Conservation (phyloP, 2,888 invertebrate genomes). For the Nycteola revayana region DNA sequence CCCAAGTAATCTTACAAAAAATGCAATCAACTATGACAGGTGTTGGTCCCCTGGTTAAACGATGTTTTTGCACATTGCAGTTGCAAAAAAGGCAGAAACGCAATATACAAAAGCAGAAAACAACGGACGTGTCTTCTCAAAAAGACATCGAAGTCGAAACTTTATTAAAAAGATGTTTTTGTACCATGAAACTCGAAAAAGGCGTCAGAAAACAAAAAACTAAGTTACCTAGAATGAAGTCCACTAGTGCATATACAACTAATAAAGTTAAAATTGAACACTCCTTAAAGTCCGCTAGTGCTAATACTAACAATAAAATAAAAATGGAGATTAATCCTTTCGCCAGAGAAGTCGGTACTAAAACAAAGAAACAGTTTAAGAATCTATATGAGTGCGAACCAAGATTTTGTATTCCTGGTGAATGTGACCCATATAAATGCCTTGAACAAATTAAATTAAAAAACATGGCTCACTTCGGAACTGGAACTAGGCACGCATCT, state of each 20-base stretch:
- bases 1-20: neutral
- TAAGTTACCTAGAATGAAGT: too few relatives aligned
- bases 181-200: constrained; percentile 36
- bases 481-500: constrained; percentile 9
- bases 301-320: neutral
- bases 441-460: constrained; percentile 18
- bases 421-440: constrained; percentile 37
- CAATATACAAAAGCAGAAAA: neutral
- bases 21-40: neutral
- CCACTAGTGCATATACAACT: too few relatives aligned
- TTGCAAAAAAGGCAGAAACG: constrained; percentile 12
- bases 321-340: neutral
- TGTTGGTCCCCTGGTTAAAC: neutral
- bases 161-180: constrained; percentile 32
- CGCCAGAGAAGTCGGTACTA: neutral
- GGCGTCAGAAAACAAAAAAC: constrained; percentile 1
- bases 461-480: constrained; percentile 3
- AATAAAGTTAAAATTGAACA: too few relatives aligned
- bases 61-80: constrained; percentile 35
- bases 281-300: neutral
- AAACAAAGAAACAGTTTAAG: constrained; percentile 5
- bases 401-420: constrained; percentile 33
- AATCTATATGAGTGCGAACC: constrained; percentile 37
- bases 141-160: constrained; percentile 9
- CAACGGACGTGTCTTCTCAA: too few relatives aligned